phyloP scores from a whole-genome alignment of 92 coral and sea anemone genomes.

The Zoanthus sociatus region DNA sequence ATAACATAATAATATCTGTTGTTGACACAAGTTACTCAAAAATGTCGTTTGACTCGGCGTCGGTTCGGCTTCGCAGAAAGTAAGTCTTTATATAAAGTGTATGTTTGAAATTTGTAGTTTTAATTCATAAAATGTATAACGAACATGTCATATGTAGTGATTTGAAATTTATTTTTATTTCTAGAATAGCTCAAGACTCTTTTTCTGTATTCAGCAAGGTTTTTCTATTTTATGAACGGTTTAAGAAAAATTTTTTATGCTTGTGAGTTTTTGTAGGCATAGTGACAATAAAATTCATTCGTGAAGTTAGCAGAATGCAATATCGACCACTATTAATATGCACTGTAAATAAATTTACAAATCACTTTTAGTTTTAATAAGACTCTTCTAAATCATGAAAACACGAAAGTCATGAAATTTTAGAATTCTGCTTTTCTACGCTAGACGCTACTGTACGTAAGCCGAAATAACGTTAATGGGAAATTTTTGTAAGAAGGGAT shows the following conservation, averaged over 20 bases:
- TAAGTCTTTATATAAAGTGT: slow-evolving; percentile 38
- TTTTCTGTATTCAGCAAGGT: background rate
- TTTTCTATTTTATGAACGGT: background rate
- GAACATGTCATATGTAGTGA: background rate
- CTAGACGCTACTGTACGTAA: too few relatives aligned
- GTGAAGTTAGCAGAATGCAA: too few relatives aligned
- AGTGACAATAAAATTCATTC: background rate
- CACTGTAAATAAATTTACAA: too few relatives aligned
- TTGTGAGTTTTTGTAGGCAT: background rate
- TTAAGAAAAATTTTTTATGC: background rate
- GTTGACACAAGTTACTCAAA: slow-evolving; percentile 31
- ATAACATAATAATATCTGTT: background rate
- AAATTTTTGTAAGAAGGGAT: too few relatives aligned
- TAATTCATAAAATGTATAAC: background rate
- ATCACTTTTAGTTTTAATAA: too few relatives aligned
- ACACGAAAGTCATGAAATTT: too few relatives aligned
- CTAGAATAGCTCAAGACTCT: background rate
- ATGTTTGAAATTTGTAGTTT: background rate
- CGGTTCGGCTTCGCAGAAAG: slow-evolving; percentile 79
- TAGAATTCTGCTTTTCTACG: too few relatives aligned
- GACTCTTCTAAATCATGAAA: too few relatives aligned
- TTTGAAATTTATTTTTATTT: background rate
- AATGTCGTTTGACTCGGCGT: slow-evolving; percentile 88
- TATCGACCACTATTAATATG: too few relatives aligned
- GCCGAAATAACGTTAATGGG: too few relatives aligned